These are phyloP conservation scores for Drosophila cognata DNA, from an alignment of 2,888 invertebrate species.

Conservation along the genomic window DNA sequence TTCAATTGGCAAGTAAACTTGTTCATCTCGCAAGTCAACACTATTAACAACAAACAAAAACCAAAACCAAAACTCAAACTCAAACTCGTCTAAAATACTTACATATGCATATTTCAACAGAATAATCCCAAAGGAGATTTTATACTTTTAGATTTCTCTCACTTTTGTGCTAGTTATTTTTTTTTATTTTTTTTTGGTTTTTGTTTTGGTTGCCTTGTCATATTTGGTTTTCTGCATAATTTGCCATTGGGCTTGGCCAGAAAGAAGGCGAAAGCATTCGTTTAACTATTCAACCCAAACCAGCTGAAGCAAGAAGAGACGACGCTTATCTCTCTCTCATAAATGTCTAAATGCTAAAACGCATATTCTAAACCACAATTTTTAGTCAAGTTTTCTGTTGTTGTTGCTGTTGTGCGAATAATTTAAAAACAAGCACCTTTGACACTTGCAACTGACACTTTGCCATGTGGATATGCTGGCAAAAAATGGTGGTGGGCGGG, in stretches of 20 bases:
- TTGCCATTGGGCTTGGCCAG: conserved; percentile 53
- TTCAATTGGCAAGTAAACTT: conserved; percentile 42
- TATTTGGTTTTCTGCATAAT: conserved; percentile 72
- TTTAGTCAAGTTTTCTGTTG: conserved; percentile 57
- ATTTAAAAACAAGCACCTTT: conserved; percentile 79
- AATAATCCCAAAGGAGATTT: conserved; percentile 32
- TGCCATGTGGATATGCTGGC: conserved; percentile 7
- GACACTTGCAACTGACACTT: conserved; percentile 81
- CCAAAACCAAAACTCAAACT: not conserved
- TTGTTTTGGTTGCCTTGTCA: conserved; percentile 43
- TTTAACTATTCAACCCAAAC: conserved; percentile 21
- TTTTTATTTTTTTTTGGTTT: conserved; percentile 17
- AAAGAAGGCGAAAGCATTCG: conserved; percentile 1
- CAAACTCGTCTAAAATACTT: conserved; percentile 22
- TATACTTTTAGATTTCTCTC: conserved; percentile 42
- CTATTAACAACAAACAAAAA: conserved; percentile 17
- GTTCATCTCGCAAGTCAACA: conserved; percentile 39
- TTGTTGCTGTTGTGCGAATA: conserved; percentile 60
- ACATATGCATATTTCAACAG: conserved; percentile 49
- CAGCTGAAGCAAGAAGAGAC: conserved; percentile 32
- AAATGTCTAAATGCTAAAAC: conserved; percentile 56
- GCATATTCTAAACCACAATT: conserved; percentile 75
- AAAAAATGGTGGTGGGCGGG: not conserved
- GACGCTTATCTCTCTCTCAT: conserved; percentile 56
- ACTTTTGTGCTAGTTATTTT: conserved; percentile 13